phyloP scores from a whole-genome alignment of 1,140 invertebrate genomes.

The Teleogryllus occipitalis region DNA sequence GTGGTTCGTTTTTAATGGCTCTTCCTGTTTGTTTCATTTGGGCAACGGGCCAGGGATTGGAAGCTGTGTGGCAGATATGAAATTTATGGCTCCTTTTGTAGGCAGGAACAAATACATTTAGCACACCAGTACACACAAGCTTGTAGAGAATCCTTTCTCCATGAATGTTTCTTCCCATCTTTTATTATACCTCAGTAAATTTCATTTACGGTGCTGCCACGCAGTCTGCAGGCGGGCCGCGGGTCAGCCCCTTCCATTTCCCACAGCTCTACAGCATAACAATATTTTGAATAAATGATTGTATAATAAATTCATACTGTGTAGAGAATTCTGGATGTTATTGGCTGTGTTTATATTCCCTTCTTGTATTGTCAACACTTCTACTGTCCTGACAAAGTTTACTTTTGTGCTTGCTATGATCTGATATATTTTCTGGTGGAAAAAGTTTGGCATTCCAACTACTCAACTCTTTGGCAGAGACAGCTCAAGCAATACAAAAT shows the following conservation, averaged over 20 bases:
- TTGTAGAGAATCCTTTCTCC: neutral
- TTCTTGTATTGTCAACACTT: neutral
- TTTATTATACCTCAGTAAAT: neutral
- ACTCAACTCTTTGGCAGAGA: neutral
- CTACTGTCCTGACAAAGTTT: neutral
- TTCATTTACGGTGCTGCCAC: neutral
- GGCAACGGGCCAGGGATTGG: neutral
- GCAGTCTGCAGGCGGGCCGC: neutral
- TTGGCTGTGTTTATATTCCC: neutral
- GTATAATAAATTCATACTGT: neutral
- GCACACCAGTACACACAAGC: neutral
- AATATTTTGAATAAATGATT: neutral
- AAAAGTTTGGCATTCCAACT: neutral
- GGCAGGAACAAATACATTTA: neutral
- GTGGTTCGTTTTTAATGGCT: neutral
- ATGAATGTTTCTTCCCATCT: neutral
- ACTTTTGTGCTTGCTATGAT: neutral
- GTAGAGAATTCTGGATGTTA: neutral
- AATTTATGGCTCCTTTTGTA: neutral
- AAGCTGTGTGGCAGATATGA: neutral
- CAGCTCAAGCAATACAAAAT: neutral
- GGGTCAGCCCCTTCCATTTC: neutral
- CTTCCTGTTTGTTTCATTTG: neutral
- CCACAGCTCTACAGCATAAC: neutral
- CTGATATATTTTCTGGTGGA: neutral